A percentile compares a stretch with the other conserved stretches of the same genome.
Evolutionary conservation across 2,113 vertebrate genomes (phyloP).

Genomic region (Piaya cayana): DNA sequence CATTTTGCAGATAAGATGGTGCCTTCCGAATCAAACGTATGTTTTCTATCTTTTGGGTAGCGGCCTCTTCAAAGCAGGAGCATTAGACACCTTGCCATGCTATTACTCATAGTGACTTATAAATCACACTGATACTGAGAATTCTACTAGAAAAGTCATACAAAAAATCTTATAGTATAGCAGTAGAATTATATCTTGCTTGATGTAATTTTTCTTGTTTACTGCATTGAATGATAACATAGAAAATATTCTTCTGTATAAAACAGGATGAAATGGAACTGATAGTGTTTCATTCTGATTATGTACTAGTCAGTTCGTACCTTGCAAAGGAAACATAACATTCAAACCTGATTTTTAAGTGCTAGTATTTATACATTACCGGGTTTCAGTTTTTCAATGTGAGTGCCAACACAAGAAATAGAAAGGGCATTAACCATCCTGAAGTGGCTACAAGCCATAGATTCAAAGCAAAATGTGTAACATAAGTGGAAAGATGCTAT

Average conservation of each 20-base stretch:
- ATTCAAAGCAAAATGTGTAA: neutral
- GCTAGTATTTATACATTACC: neutral
- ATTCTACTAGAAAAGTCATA: neutral
- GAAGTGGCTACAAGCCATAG: neutral
- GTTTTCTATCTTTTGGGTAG: neutral
- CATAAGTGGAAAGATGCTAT: neutral
- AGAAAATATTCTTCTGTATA: neutral
- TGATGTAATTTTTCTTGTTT: neutral
- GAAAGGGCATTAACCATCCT: neutral
- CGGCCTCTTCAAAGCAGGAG: neutral
- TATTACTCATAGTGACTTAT: neutral
- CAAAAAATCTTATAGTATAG: neutral
- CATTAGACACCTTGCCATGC: neutral
- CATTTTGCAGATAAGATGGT: slow-evolving; percentile 35
- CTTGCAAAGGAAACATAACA: neutral
- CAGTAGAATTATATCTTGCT: neutral
- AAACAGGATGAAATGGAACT: neutral
- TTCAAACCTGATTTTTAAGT: neutral
- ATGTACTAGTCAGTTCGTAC: neutral
- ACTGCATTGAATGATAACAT: neutral
- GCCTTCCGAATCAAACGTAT: slow-evolving; percentile 26
- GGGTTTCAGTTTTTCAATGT: neutral
- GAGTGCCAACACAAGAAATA: neutral
- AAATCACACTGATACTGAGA: neutral
- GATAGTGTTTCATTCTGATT: neutral